Percentiles rank a stretch among this genome's conserved stretches.
These are phyloP conservation scores for Spilogale gracilis DNA, from an alignment of 2,113 vertebrate genomes.

Conservation along the genomic window DNA sequence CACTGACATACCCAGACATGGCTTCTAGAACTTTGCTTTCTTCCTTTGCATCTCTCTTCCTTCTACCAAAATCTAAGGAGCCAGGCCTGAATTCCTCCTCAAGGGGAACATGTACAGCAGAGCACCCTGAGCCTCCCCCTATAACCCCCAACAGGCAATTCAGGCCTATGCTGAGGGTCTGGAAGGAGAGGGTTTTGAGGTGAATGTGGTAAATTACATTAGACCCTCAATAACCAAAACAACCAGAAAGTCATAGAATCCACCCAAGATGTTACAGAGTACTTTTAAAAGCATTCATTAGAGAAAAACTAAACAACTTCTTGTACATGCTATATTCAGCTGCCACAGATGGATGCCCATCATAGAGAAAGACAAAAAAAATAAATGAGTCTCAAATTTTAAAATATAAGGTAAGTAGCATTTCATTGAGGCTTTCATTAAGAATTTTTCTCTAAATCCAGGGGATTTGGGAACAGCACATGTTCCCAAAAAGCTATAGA, in stretches of 20 bases:
- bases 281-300: background rate
- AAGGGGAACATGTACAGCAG: background rate
- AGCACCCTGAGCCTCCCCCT: background rate
- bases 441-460: background rate
- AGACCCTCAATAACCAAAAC: background rate
- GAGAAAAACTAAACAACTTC: background rate
- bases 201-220: background rate
- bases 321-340: background rate
- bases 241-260: background rate
- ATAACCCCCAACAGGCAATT: background rate
- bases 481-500: background rate
- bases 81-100: background rate
- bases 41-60: background rate
- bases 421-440: background rate
- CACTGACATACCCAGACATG: fast-evolving
- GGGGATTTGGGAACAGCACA: background rate
- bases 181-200: background rate
- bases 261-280: background rate
- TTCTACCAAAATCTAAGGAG: background rate
- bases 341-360: background rate
- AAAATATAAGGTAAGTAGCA: slow-evolving; percentile 3
- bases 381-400: background rate
- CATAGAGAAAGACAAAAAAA: background rate
- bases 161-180: too few species aligned
- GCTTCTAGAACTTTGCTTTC: background rate